Conservation (phyloP, 2,888 invertebrate genomes). For the Ornithoptera priamus region DNA sequence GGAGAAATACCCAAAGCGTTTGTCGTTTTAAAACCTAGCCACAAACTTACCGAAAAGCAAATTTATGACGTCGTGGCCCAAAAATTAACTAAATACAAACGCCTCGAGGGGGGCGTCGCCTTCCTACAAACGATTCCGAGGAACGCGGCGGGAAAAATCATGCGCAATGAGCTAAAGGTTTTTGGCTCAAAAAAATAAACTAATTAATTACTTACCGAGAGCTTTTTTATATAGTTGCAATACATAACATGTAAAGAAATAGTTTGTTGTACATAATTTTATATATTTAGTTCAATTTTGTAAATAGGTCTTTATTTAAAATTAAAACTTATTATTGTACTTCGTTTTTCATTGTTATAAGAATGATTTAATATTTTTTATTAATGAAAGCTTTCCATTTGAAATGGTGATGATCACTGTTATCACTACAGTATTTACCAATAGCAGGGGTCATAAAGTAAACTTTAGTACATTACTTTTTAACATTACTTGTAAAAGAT, state of each 20-base stretch:
- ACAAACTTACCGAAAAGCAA: slow-evolving; percentile 78
- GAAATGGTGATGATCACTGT: no score
- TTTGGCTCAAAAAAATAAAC: slow-evolving; percentile 46
- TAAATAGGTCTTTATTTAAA: not conserved
- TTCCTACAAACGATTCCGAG: slow-evolving; percentile 86
- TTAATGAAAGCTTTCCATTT: no score
- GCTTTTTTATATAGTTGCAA: not conserved
- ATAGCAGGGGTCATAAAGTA: no score
- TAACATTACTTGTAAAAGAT: no score
- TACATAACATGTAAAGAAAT: no score
- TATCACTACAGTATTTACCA: no score
- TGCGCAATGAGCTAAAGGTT: slow-evolving; percentile 84
- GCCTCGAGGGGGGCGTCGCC: slow-evolving; percentile 84
- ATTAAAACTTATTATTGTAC: not conserved
- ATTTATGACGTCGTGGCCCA: slow-evolving; percentile 79
- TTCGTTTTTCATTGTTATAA: not conserved
- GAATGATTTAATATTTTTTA: not conserved
- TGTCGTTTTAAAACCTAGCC: slow-evolving; percentile 81
- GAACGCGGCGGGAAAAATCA: slow-evolving; percentile 87
- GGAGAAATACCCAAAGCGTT: slow-evolving; percentile 89
- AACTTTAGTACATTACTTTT: no score
- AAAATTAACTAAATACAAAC: slow-evolving; percentile 87
- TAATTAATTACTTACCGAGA: not conserved
- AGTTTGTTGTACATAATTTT: not conserved
- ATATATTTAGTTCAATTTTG: not conserved